Percentiles rank a stretch among this genome's conserved stretches.
Conservation (phyloP, 1,140 invertebrate species). For the Anthonomus grandis region DNA sequence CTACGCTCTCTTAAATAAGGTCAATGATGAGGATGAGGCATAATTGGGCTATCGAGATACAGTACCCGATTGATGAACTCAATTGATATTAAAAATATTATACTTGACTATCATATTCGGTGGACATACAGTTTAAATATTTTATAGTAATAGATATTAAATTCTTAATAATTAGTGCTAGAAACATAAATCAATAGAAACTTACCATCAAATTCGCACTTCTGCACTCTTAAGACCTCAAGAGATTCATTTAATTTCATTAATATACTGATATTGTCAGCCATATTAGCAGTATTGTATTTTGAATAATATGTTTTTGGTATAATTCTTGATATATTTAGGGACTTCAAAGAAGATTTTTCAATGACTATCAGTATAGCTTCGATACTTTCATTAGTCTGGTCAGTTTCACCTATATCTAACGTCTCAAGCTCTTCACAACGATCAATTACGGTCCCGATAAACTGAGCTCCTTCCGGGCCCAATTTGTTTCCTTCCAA, state of each 20-base stretch:
- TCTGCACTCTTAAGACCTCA: conserved; percentile 56
- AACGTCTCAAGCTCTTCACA: conserved; percentile 50
- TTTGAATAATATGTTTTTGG: conserved; percentile 39
- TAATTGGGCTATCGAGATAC: no score
- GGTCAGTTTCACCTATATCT: conserved; percentile 55
- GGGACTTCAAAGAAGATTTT: conserved; percentile 48
- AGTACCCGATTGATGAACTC: no score
- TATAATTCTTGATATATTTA: conserved; percentile 56
- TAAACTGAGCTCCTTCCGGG: conserved; percentile 44
- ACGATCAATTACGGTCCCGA: conserved; percentile 49
- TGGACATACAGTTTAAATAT: no score
- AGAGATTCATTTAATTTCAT: conserved; percentile 49
- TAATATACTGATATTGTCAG: conserved; percentile 39
- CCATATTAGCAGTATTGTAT: conserved; percentile 40
- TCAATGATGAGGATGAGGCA: no score
- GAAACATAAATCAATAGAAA: no score
- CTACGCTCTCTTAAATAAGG: no score
- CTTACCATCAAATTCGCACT: conserved; percentile 53
- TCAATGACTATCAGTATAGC: conserved; percentile 22
- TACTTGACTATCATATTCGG: no score
- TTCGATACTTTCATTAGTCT: conserved; percentile 52
- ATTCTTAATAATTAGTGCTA: no score
- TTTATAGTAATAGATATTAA: no score
- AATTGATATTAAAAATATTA: no score
- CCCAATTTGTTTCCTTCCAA: conserved; percentile 39